Base-by-base conservation (phyloP, 2,888 invertebrate genomes). In the Drosophila mimica region DNA sequence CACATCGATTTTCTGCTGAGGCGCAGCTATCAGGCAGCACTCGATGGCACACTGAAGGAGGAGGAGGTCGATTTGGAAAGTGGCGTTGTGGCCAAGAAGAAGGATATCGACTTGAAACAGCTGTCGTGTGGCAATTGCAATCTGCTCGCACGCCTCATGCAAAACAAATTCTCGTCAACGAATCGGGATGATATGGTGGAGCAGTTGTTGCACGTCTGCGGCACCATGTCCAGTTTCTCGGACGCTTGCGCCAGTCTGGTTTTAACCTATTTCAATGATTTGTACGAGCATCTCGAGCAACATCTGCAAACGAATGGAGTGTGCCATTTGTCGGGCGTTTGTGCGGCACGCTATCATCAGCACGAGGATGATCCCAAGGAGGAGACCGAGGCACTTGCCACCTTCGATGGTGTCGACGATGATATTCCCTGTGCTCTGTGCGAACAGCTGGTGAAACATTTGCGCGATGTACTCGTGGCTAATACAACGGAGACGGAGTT, bases 401-500 rank as follows among this genome's bases (percentile, higher is more conserved):
- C 94, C 51, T 90, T 95, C n/a, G 92, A 91, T 82, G 74, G 76
- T 49, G 61, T 79, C 3, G 68, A 86, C 49, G 95, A 95, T 82
- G 95, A 96, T 89, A 94, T 97, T 60, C 96, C 97, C 0, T 98
- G 98, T 92, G 96, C 97, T 86, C 94, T 98, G 65, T 98, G 98
- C 92, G 95, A 97, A 86, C 97, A 97, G 92, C 93, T 98, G 58
- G 96, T 98, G 0, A 93, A 94, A 30, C 97, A 98, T 92, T 94
- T 98, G 79, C 95, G 96, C 73, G 97, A 98, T 91, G 94, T 97
- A 8, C 92, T 98, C 31, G 94, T 97, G 34, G 96, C 98, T 25
- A 97, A 98, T 91, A 97, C 98, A 0, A 97, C 98, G 0, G 96
- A 97, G 92, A 85, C 93, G 0, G 97, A 98, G 93, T 98, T 98